Conservation (phyloP, 2,888 invertebrate genomes). For the Drosophila koepferae region DNA sequence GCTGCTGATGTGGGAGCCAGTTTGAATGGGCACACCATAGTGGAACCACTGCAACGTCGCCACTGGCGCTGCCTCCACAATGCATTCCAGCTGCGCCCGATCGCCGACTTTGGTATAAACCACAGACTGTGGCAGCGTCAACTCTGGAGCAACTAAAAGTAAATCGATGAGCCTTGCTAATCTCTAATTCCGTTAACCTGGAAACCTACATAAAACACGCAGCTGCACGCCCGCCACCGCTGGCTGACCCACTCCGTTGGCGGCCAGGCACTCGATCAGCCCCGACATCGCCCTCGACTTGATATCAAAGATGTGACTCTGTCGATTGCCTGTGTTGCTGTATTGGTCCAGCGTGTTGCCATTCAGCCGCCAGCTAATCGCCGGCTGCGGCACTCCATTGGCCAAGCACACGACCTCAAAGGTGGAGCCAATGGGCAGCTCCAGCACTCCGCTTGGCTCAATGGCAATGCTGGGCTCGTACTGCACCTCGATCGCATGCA, state of each 20-base stretch:
- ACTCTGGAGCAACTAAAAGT: slow-evolving; percentile 90
- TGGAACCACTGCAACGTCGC: slow-evolving; percentile 90
- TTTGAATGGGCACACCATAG: slow-evolving; percentile 87
- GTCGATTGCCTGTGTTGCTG: slow-evolving; percentile 78
- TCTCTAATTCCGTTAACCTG: fast-evolving
- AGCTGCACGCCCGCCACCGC: slow-evolving; percentile 89
- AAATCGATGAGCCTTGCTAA: not conserved
- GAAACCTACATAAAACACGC: slow-evolving; percentile 89
- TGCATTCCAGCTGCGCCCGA: slow-evolving; percentile 89
- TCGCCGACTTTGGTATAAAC: slow-evolving; percentile 91
- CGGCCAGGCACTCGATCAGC: slow-evolving; percentile 90
- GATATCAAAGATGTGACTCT: slow-evolving; percentile 82
- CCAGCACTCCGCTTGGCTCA: slow-evolving; percentile 89
- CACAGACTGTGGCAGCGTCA: slow-evolving; percentile 88
- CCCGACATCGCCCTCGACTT: slow-evolving; percentile 89
- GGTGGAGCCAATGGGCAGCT: slow-evolving; percentile 90
- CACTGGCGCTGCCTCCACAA: slow-evolving; percentile 89
- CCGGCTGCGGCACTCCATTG: slow-evolving; percentile 90
- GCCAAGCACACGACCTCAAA: slow-evolving; percentile 91
- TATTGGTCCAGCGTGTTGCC: slow-evolving; percentile 73
- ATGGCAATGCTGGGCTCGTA: slow-evolving; percentile 90
- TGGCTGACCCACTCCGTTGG: slow-evolving; percentile 91
- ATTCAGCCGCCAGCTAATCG: slow-evolving; percentile 88
- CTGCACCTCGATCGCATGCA: slow-evolving; percentile 92
- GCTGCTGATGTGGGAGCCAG: slow-evolving; percentile 84